Conservation (phyloP, 2,797 vertebrate species). For the Rhodeus uyekii region DNA sequence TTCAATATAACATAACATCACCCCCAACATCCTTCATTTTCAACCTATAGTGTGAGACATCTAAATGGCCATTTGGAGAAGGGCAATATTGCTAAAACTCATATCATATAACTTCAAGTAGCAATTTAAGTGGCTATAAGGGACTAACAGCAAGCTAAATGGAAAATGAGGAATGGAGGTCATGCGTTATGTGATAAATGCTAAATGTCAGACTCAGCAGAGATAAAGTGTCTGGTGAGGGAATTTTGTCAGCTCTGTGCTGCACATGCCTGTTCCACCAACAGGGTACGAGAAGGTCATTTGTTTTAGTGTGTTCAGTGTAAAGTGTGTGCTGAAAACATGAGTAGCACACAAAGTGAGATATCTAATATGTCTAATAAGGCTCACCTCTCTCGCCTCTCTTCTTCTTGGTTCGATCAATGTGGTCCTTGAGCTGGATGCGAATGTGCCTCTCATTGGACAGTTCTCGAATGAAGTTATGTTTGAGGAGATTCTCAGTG, state of each 20-base stretch:
- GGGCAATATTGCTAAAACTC: not conserved
- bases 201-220: conserved; percentile 18
- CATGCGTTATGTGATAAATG: conserved; percentile 1
- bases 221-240: not conserved
- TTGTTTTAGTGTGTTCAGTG: not conserved
- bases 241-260: not conserved
- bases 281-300: not conserved
- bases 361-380: conserved; percentile 6
- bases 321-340: not conserved
- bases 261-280: not conserved
- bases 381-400: conserved; percentile 83
- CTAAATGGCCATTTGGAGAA: not conserved
- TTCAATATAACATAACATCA: not conserved
- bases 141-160: not conserved
- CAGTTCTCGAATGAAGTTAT: conserved; percentile 89
- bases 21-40: not conserved
- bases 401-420: conserved; percentile 93
- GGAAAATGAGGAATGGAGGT: conserved; percentile 1
- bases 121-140: not conserved
- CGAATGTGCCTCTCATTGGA: conserved; percentile 91
- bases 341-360: not conserved
- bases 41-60: not conserved
- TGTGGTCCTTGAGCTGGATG: conserved; percentile 96
- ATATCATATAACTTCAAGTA: not conserved
- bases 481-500: conserved; percentile 90